These are phyloP conservation scores for Bufo gargarizans DNA, from an alignment of 2,113 vertebrate species.

Conservation along the genomic window DNA sequence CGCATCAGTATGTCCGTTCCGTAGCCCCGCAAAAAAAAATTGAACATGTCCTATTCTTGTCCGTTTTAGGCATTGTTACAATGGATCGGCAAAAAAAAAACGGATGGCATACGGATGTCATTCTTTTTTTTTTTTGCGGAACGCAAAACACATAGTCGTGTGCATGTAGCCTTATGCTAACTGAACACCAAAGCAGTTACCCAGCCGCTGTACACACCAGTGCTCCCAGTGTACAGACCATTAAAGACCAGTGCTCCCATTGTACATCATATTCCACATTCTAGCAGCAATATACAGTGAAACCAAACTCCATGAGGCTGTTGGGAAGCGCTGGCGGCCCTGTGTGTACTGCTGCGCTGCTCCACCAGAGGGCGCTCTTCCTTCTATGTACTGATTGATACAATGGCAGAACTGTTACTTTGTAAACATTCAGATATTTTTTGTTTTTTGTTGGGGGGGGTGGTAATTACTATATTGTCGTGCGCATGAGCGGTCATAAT, in stretches of 20 bases:
- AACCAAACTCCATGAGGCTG: constrained; percentile 72
- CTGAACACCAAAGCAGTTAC: constrained; percentile 63
- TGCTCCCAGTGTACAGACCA: neutral
- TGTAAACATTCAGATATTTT: constrained; percentile 47
- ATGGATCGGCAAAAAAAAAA: no score
- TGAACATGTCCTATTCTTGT: no score
- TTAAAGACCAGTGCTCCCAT: constrained; percentile 23
- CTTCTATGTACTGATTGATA: constrained; percentile 65
- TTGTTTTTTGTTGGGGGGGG: constrained; percentile 62
- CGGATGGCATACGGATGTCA: no score
- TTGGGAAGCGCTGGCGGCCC: constrained; percentile 64
- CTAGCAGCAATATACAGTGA: constrained; percentile 73
- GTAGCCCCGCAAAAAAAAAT: no score
- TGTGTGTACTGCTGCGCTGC: neutral
- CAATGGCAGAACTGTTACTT: constrained; percentile 75
- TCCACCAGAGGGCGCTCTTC: constrained; percentile 58
- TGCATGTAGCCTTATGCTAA: neutral
- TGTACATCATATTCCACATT: constrained; percentile 67
- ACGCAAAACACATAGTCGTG: no score
- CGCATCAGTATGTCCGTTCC: no score
- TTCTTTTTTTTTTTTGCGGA: no score
- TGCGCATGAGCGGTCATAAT: constrained; percentile 13
- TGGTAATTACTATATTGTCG: neutral
- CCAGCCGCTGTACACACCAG: constrained; percentile 64
- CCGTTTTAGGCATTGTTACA: no score